phyloP scores from a whole-genome alignment of 1,140 invertebrate genomes.

The Temnothorax nylanderi region DNA sequence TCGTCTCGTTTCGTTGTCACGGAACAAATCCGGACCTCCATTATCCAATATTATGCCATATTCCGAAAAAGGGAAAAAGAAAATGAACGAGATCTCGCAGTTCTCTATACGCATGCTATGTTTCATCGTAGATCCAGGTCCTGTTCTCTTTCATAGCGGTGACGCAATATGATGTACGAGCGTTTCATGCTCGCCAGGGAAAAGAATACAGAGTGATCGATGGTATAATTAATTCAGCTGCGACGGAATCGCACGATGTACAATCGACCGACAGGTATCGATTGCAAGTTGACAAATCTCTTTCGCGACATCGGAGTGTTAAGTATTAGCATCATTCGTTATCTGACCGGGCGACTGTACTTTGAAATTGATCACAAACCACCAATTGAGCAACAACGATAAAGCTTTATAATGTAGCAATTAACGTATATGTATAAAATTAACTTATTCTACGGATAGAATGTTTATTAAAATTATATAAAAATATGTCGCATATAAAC shows the following conservation, averaged over 20 bases:
- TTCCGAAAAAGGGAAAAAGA: conserved; percentile 31
- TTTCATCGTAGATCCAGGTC: conserved; percentile 23
- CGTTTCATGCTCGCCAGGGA: conserved; percentile 48
- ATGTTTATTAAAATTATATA: neutral
- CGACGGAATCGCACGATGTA: conserved; percentile 44
- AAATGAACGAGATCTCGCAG: conserved; percentile 31
- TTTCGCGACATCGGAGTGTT: conserved; percentile 22
- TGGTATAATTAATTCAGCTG: conserved; percentile 60
- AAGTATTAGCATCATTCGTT: conserved; percentile 43
- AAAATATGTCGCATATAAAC: neutral
- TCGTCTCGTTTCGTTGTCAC: neutral
- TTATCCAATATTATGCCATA: conserved; percentile 50
- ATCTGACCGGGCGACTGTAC: neutral
- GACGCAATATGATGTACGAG: conserved; percentile 60
- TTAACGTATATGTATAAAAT: neutral
- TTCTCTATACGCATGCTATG: conserved; percentile 34
- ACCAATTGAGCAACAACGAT: neutral
- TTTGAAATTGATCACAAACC: neutral
- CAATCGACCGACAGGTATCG: conserved; percentile 53
- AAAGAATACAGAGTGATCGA: conserved; percentile 59
- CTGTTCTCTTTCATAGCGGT: conserved; percentile 53
- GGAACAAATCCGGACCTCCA: neutral
- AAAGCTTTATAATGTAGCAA: neutral
- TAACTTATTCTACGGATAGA: neutral
- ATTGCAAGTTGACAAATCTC: conserved; percentile 49